phyloP scores from a whole-genome alignment of 2,113 vertebrate genomes.

The Calonectris borealis region DNA sequence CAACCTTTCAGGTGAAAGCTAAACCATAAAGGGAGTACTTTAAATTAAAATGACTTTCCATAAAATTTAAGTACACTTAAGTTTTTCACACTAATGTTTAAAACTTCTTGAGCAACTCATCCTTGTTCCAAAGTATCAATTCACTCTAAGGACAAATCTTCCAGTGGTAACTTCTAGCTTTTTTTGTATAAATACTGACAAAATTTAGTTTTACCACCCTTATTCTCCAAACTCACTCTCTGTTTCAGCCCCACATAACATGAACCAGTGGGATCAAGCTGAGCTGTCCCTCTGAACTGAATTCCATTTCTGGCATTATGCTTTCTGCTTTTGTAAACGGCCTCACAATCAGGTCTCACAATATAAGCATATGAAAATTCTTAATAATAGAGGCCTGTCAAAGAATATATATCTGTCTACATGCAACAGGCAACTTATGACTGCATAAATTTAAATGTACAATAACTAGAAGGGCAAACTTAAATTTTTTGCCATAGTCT shows the following conservation, averaged over 20 bases:
- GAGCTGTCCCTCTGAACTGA: neutral
- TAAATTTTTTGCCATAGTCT: neutral
- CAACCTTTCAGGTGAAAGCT: neutral
- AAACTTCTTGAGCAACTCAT: neutral
- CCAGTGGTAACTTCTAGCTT: neutral
- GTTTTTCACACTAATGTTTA: neutral
- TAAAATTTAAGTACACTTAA: neutral
- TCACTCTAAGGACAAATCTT: neutral
- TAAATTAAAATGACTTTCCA: neutral
- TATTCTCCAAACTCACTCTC: neutral
- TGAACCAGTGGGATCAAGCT: accelerated
- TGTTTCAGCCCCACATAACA: neutral
- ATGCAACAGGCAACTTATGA: neutral
- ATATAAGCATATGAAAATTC: accelerated
- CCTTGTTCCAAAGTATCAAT: neutral
- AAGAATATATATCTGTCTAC: neutral
- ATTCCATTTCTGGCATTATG: neutral
- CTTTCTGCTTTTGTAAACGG: neutral
- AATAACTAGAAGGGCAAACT: neutral
- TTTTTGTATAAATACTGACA: conserved; percentile 1
- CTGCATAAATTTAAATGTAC: neutral
- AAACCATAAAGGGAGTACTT: neutral
- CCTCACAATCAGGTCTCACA: neutral
- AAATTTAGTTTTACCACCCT: neutral
- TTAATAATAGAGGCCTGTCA: neutral